phyloP scores from a whole-genome alignment of 2,797 vertebrate genomes.

The Pempheris klunzingeri region DNA sequence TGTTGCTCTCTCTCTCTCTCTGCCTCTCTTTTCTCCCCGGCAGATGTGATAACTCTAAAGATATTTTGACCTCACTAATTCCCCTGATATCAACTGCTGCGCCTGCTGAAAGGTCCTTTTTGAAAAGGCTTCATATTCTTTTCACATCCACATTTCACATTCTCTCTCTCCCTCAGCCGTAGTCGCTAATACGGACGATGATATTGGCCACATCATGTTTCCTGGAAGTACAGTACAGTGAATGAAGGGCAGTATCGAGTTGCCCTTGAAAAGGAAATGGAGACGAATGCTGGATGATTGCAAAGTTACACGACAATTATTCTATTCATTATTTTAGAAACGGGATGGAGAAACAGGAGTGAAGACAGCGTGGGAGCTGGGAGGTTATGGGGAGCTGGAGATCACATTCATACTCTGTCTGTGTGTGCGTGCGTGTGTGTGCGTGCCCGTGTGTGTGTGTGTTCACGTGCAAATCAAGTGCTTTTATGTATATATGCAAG shows the following conservation, averaged over 20 bases:
- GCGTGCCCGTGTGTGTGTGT: constrained; percentile 17
- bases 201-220: constrained; percentile 79
- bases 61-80: constrained; percentile 82
- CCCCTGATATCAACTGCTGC: constrained; percentile 76
- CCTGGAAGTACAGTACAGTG: constrained; percentile 75
- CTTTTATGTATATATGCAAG: constrained; percentile 68
- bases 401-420: constrained; percentile 65
- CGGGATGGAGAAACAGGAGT: constrained; percentile 60
- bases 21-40: constrained; percentile 55
- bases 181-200: constrained; percentile 68
- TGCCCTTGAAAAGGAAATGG: constrained; percentile 79
- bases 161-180: constrained; percentile 59
- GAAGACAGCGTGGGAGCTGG: constrained; percentile 71
- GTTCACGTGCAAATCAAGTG: constrained; percentile 53
- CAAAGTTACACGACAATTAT: constrained; percentile 84
- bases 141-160: constrained; percentile 10
- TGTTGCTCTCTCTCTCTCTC: constrained; percentile 78
- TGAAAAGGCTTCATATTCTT: constrained; percentile 74
- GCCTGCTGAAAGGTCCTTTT: constrained; percentile 77
- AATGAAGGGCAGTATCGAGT: constrained; percentile 80
- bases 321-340: constrained; percentile 84
- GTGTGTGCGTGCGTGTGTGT: not conserved
- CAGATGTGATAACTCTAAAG: constrained; percentile 87
- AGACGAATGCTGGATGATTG: constrained; percentile 82
- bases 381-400: constrained; percentile 67